A percentile compares a stretch with the other conserved stretches of the same genome.
Evolutionary conservation across 2,797 vertebrate species (phyloP).

Genomic region (Dermochelys coriacea): DNA sequence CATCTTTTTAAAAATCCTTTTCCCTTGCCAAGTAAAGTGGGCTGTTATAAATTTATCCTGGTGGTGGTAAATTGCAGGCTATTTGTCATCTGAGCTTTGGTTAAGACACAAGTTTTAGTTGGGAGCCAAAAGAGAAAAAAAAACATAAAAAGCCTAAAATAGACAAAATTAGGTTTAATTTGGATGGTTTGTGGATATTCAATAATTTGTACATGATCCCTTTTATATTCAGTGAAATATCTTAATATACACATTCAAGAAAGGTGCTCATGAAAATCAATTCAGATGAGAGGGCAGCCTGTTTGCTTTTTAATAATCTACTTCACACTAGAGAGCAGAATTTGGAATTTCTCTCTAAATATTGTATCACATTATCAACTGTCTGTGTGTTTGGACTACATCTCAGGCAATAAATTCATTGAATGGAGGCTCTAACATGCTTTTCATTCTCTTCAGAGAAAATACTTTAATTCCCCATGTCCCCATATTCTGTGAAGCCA

Average conservation of each 20-base stretch:
- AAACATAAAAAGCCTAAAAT: slow-evolving; percentile 2
- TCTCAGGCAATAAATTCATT: background rate
- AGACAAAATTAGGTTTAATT: slow-evolving; percentile 1
- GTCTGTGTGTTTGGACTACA: background rate
- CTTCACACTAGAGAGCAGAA: background rate
- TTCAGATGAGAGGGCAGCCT: background rate
- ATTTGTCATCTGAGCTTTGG: slow-evolving; percentile 35
- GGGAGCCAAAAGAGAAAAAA: background rate
- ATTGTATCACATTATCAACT: background rate
- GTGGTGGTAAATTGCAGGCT: background rate
- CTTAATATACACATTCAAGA: background rate
- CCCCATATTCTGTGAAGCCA: background rate
- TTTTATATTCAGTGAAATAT: background rate
- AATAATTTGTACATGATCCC: background rate
- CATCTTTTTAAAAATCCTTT: slow-evolving; percentile 17
- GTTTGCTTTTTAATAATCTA: background rate
- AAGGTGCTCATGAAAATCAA: background rate
- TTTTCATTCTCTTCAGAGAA: slow-evolving; percentile 10
- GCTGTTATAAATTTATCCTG: slow-evolving; percentile 58
- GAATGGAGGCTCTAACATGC: background rate
- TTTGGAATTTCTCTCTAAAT: background rate
- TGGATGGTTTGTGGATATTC: background rate
- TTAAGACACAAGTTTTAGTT: slow-evolving; percentile 16
- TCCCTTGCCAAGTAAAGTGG: slow-evolving; percentile 37
- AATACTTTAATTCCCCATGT: slow-evolving; percentile 21